phyloP scores from a whole-genome alignment of 2,113 vertebrate genomes.

The Nothoprocta perdicaria region DNA sequence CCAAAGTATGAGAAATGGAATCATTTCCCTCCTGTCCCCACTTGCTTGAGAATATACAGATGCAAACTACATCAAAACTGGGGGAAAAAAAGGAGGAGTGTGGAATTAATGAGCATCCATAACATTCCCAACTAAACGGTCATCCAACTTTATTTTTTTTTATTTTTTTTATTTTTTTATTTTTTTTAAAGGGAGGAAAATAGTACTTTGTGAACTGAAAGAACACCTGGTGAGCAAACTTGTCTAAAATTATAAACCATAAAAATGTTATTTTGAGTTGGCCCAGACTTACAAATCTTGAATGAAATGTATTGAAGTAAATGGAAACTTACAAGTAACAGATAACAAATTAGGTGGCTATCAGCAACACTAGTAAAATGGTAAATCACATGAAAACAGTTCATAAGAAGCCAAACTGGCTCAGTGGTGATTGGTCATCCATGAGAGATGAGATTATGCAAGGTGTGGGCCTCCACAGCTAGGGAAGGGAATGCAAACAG shows the following conservation, averaged over 20 bases:
- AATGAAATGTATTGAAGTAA: not conserved
- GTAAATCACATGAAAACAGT: conserved; percentile 3
- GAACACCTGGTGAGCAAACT: not conserved
- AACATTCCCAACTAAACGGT: conserved; percentile 29
- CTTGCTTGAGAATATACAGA: conserved; percentile 57
- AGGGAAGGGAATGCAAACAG: not conserved
- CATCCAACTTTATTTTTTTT: not conserved
- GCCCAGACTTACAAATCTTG: not conserved
- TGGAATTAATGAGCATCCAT: not conserved
- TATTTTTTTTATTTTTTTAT: not conserved
- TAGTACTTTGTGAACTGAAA: not conserved
- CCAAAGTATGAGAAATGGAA: conserved; percentile 39
- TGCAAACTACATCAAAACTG: conserved; percentile 28
- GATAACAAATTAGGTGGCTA: conserved; percentile 29
- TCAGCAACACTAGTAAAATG: conserved; percentile 7
- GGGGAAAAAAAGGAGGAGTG: not conserved
- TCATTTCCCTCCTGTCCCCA: not conserved
- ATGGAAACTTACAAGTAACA: conserved; percentile 34
- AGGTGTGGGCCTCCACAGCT: not conserved
- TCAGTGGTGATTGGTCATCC: not conserved
- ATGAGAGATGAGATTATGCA: not conserved
- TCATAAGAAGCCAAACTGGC: not conserved
- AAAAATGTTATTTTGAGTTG: not conserved
- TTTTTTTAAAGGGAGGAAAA: not conserved
- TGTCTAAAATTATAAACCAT: not conserved